Evolutionary conservation across 2,888 invertebrate genomes (phyloP), one percentile per base, ranked within the genome.

Genomic region (Stenchaetothrips biformis): DNA sequence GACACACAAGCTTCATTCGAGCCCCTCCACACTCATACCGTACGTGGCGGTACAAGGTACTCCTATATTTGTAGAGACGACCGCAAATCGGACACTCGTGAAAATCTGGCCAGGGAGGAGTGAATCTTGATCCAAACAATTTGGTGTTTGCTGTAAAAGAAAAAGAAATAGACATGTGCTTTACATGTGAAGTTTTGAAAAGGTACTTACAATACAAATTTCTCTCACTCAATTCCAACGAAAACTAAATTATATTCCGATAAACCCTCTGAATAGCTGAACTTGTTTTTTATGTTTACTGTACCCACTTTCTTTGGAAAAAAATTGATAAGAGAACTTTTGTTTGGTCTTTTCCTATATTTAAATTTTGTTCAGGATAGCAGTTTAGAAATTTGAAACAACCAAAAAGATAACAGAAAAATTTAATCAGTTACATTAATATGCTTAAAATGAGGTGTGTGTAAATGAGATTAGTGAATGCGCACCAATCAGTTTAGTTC

Each of bases 61-160:
- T 74, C 11, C 67, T 74, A 25, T 74, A 74, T 21, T 74, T 74
- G 67, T 74, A 74, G 67, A 74, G 67, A 25, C 67, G 67, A 21
- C 67, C 67, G 25, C 67, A 74, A 21, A 74, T 74, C 7, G 67
- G 67, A 25, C 67, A 74, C 11, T 74, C 67, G 25, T 74, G 67
- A 25, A 74, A 74, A 74, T 74, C 67, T 8, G 67, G 67, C 67
- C 67, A 74, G 1, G 67, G 67, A 25, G 67, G 25, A 25, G 67
- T 25, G 25, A 25, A 21, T 74, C 67, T 74, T 74, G 67, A 74
- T 74, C 67, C 67, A 4, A 11, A 74, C 11, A n/a, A 11, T 74
- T 74, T 74, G 25, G 67, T 0, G 25, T 25, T 21, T 7, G 9
- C 67, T 74, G 67, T 11, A 74, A 74, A 74, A 74, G 25, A 74